phyloP scores from a whole-genome alignment of 2,113 vertebrate species.

The Galeopterus variegatus region DNA sequence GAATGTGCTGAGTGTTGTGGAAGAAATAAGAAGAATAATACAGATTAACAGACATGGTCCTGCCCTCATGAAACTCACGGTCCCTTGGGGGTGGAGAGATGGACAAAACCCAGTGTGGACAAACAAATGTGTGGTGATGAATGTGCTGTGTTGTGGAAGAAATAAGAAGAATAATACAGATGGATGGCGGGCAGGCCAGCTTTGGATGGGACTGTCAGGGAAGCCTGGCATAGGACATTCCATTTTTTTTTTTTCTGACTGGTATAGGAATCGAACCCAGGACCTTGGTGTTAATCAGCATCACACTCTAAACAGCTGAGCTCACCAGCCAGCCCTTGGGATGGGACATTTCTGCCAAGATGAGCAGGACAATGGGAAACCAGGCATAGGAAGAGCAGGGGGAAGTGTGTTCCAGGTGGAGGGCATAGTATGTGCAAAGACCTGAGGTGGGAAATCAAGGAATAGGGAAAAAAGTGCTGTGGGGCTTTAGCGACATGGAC shows the following conservation, averaged over 20 bases:
- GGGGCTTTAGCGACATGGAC: neutral
- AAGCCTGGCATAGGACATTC: neutral
- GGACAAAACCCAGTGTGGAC: neutral
- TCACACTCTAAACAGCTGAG: no score
- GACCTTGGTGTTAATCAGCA: no score
- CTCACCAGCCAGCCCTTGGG: no score
- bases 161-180: no score
- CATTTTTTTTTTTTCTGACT: no score
- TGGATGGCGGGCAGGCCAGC: neutral
- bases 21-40: no score
- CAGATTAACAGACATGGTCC: fast-evolving
- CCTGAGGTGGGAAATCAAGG: neutral
- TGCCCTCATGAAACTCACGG: neutral
- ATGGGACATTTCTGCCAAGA: neutral
- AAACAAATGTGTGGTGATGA: neutral
- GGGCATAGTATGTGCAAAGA: no score
- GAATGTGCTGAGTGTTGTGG: neutral
- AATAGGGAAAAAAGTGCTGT: no score
- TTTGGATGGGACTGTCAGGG: neutral
- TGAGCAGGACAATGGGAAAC: neutral
- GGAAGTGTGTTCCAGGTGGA: neutral
- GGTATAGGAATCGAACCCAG: no score
- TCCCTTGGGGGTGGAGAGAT: neutral
- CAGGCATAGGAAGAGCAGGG: fast-evolving
- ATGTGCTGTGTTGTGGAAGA: neutral